Percentiles rank a stretch among this genome's conserved stretches.
Conservation (phyloP, 2,797 vertebrate genomes). For the Furcifer pardalis region DNA sequence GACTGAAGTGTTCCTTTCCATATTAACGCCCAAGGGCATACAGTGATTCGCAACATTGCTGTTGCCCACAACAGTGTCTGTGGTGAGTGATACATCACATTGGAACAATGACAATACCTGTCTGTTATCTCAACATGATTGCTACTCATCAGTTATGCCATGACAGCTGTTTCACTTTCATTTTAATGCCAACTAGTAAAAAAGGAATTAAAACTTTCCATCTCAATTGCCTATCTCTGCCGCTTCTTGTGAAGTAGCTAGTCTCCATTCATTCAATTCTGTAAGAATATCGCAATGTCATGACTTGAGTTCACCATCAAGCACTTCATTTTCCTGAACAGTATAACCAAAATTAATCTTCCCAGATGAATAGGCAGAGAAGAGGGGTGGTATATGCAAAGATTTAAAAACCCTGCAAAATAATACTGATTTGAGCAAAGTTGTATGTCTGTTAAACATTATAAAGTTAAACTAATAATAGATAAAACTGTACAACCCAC, state of each 20-base stretch:
- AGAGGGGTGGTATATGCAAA: not conserved
- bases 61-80: not conserved
- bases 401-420: constrained; percentile 3
- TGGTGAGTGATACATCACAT: not conserved
- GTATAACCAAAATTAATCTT: not conserved
- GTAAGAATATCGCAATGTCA: not conserved
- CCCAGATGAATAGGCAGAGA: not conserved
- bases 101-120: constrained; percentile 1
- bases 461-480: constrained; percentile 40
- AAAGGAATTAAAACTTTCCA: constrained; percentile 13
- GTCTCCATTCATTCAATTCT: constrained; percentile 9
- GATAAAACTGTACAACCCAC: constrained; percentile 3
- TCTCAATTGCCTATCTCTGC: not conserved
- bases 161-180: constrained; percentile 6
- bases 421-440: not conserved
- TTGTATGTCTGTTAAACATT: constrained; percentile 17
- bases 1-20: constrained; percentile 3
- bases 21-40: not conserved
- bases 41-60: not conserved
- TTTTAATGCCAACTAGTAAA: constrained; percentile 12
- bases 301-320: not conserved
- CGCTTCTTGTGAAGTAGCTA: constrained; percentile 6
- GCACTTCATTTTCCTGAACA: constrained; percentile 4
- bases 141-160: not conserved
- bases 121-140: constrained; percentile 16